Evolutionary conservation across 2,888 invertebrate species (phyloP).

Genomic region (Lepidocyrtoides sp.): DNA sequence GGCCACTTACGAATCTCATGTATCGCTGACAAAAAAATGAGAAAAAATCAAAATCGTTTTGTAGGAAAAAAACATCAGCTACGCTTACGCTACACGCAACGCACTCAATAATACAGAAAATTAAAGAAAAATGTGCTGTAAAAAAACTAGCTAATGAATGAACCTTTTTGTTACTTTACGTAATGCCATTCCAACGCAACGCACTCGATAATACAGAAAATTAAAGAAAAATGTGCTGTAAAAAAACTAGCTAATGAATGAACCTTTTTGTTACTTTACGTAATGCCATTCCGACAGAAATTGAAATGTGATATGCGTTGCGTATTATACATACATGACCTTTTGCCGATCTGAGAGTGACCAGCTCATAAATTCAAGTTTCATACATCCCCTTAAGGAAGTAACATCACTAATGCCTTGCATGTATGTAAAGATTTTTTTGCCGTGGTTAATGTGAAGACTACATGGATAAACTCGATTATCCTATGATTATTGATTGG

Average conservation of each 20-base stretch:
- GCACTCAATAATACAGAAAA: background rate
- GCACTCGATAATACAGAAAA: background rate
- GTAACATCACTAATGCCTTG: background rate
- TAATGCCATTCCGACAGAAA: conserved; percentile 4
- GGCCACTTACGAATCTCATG: background rate
- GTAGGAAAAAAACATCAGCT: background rate
- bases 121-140: background rate
- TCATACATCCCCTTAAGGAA: conserved; percentile 52
- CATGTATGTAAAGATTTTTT: background rate
- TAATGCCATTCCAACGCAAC: background rate
- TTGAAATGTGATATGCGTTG: no score
- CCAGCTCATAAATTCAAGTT: conserved; percentile 49
- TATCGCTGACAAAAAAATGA: no score
- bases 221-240: background rate
- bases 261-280: background rate
- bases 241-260: conserved; percentile 4
- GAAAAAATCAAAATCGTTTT: background rate
- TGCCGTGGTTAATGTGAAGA: background rate
- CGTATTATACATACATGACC: conserved; percentile 51
- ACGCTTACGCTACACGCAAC: no score
- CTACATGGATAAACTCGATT: conserved; percentile 43
- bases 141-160: conserved; percentile 4
- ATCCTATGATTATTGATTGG: background rate
- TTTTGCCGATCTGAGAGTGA: conserved; percentile 31
- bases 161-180: background rate